Conservation (phyloP, 2,888 invertebrate genomes). For the Aphrophora alni region DNA sequence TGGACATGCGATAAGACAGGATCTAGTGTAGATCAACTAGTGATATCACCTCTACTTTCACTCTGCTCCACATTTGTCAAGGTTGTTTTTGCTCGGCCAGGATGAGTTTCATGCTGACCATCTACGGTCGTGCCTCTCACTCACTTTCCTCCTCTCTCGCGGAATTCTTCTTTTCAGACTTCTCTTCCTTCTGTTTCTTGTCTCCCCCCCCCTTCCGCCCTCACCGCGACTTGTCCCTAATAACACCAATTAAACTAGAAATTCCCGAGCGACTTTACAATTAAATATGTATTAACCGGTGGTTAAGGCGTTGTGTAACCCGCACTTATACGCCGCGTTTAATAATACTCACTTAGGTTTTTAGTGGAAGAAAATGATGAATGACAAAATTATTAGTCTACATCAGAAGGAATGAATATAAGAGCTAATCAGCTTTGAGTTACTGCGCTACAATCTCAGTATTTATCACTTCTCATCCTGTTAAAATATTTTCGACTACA, state of each 20-base stretch:
- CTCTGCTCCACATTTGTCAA: neutral
- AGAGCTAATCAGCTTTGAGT: neutral
- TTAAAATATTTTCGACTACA: no score
- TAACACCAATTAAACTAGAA: neutral
- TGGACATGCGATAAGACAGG: no score
- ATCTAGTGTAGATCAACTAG: neutral
- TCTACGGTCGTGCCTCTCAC: neutral
- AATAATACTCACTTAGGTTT: neutral
- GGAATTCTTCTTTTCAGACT: neutral
- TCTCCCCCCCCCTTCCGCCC: neutral
- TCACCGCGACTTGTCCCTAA: neutral
- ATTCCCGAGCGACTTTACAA: neutral
- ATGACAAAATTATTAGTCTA: neutral
- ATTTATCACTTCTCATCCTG: no score
- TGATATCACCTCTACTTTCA: neutral
- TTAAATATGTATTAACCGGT: conserved; percentile 4
- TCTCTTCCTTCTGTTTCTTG: neutral
- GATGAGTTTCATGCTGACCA: conserved; percentile 9
- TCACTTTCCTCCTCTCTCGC: neutral
- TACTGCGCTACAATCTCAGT: neutral
- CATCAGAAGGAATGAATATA: neutral
- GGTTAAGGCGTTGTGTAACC: neutral
- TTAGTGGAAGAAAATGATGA: neutral
- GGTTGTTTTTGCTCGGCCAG: neutral
- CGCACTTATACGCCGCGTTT: neutral